These are phyloP conservation scores for Epinephelus lanceolatus DNA, from an alignment of 2,113 vertebrate species.

Conservation along the genomic window DNA sequence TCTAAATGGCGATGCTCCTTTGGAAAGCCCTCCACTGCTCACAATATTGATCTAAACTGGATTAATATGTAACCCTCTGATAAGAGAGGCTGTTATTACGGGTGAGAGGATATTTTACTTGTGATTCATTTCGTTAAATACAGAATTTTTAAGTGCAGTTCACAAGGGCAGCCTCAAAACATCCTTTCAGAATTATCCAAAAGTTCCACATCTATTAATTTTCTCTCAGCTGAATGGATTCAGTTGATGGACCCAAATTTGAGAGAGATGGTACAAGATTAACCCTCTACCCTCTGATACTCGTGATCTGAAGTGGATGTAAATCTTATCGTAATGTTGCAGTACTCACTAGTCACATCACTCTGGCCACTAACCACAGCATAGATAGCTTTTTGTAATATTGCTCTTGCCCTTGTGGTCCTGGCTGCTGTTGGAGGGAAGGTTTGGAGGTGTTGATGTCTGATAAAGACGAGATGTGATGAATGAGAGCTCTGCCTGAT, in stretches of 20 bases:
- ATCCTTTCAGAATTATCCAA: not conserved
- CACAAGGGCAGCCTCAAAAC: not conserved
- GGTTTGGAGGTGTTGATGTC: not conserved
- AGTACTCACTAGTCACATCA: not conserved
- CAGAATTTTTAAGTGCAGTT: not conserved
- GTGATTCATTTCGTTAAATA: not conserved
- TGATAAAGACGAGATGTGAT: constrained; percentile 19
- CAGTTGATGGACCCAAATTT: not conserved
- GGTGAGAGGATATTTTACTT: constrained; percentile 1
- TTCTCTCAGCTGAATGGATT: not conserved
- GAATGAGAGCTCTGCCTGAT: constrained; percentile 39
- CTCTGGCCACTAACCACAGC: not conserved
- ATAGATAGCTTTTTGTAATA: not conserved
- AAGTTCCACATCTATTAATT: not conserved
- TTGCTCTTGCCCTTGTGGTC: not conserved
- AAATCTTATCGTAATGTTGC: not conserved
- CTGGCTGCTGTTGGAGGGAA: constrained; percentile 7
- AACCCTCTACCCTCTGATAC: not conserved
- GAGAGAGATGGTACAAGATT: not conserved
- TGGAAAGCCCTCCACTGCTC: constrained; percentile 10
- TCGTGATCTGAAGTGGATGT: not conserved
- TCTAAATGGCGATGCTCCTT: constrained; percentile 3
- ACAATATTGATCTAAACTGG: constrained; percentile 42
- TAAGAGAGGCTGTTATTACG: constrained; percentile 9
- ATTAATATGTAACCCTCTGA: not conserved